Conservation (phyloP, 1,140 invertebrate species). For the Gryon sp. region DNA sequence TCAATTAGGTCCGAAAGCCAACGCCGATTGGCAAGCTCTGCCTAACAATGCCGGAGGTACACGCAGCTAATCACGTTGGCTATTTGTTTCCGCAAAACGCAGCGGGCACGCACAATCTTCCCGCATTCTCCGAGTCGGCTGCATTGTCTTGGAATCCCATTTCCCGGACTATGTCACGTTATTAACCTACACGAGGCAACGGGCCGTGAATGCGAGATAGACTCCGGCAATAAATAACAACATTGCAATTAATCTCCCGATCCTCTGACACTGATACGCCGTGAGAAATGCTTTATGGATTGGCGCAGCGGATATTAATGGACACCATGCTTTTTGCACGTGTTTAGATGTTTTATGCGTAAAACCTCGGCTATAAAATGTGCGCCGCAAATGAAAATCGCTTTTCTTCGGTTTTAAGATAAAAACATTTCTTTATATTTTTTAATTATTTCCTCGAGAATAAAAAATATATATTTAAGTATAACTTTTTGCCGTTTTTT, state of each 20-base stretch:
- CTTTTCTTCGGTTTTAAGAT: too few relatives aligned
- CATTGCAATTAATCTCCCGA: constrained; percentile 65
- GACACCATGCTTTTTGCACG: constrained; percentile 36
- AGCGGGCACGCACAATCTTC: constrained; percentile 64
- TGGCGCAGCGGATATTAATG: constrained; percentile 45
- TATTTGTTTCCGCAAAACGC: constrained; percentile 67
- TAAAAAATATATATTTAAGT: too few relatives aligned
- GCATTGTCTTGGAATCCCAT: constrained; percentile 66
- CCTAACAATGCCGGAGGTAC: constrained; percentile 45
- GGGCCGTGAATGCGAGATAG: constrained; percentile 66
- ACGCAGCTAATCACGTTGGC: constrained; percentile 56
- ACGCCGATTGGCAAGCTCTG: constrained; percentile 29
- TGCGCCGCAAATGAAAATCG: too few relatives aligned
- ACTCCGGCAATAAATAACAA: constrained; percentile 65
- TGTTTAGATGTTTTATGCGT: constrained; percentile 13
- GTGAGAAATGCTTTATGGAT: constrained; percentile 60
- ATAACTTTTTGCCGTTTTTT: too few relatives aligned
- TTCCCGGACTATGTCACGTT: constrained; percentile 60
- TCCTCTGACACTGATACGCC: constrained; percentile 51
- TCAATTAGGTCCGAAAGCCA: constrained; percentile 46
- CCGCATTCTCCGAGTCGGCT: constrained; percentile 58
- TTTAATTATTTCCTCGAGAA: too few relatives aligned
- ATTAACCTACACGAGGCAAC: constrained; percentile 64
- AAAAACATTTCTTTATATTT: too few relatives aligned
- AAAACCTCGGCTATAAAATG: constrained; percentile 12